Conservation (phyloP, 2,888 invertebrate species). For the Bhutanitis thaidina region DNA sequence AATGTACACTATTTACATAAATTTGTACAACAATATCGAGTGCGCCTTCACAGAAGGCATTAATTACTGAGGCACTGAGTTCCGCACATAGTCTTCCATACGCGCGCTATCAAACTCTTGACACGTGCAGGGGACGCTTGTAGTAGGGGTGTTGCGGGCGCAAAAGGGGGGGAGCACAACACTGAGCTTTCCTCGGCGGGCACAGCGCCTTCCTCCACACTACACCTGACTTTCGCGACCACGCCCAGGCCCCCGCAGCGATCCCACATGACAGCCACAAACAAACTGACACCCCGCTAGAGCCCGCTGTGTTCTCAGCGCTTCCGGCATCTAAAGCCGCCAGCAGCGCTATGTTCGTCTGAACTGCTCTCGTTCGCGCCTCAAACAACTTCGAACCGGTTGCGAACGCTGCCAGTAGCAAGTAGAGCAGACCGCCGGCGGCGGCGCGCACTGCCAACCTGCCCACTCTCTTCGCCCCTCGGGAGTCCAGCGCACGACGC, state of each 20-base stretch:
- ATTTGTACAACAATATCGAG: constrained; percentile 54
- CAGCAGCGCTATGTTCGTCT: constrained; percentile 61
- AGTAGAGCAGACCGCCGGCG: constrained; percentile 88
- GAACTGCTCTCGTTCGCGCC: constrained; percentile 72
- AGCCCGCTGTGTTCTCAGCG: constrained; percentile 39
- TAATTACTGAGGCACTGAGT: constrained; percentile 39
- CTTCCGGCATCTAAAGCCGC: constrained; percentile 68
- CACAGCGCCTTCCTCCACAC: constrained; percentile 79
- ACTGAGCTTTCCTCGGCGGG: constrained; percentile 62
- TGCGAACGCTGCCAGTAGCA: constrained; percentile 84
- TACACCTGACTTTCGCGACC: constrained; percentile 80
- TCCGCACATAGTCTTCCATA: constrained; percentile 22
- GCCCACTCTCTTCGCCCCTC: constrained; percentile 85
- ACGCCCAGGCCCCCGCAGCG: constrained; percentile 84
- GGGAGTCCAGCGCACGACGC: constrained; percentile 72
- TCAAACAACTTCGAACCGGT: constrained; percentile 85
- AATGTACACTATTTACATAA: constrained; percentile 69
- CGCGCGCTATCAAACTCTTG: constrained; percentile 52
- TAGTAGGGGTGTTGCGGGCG: constrained; percentile 58
- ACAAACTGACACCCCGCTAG: constrained; percentile 76
- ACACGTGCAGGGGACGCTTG: constrained; percentile 67
- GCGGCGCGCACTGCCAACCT: constrained; percentile 87
- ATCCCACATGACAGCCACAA: constrained; percentile 82
- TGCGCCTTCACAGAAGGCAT: constrained; percentile 76
- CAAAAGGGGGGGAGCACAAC: constrained; percentile 59